Evolutionary conservation across 2,888 invertebrate species (phyloP), one percentile per base, ranked within the genome.

Genomic region (Nomada ruficornis): DNA sequence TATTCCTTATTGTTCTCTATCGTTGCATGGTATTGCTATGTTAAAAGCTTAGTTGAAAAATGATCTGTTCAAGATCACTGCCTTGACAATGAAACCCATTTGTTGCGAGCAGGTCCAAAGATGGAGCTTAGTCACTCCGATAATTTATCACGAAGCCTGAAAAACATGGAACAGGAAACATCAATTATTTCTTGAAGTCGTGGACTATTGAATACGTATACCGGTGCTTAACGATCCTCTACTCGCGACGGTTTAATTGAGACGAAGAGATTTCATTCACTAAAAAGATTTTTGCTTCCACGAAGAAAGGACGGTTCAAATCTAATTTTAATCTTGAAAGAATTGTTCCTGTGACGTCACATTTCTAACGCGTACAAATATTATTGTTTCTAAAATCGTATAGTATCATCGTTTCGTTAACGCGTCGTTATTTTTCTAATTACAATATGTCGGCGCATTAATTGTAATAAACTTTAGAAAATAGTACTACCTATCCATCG

Each of bases 31-130:
- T 57, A 42, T 15, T 52, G n/a, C 26, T 52, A 47, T 29, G 59
- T 18, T 23, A n/a, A 29, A 20, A 18, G 44, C n/a, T 60, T 44
- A 65, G n/a, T 74, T 78, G 78, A 78, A 63, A 74, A 74, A 78
- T 74, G 78, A 62, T 69, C 63, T 18, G 13, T 13, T 15, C 78
- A 68, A 78, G 78, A 74, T 68, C 68, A 26, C 26, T 20, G n/a
- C 57, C 78, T 74, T 74, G 78, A 74, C 78, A 78, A 63, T 74
- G 78, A 78, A 78, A 67, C 2, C 20, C 63, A 9, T 26, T 60
- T 57, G 78, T 68, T 44, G 26, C 13, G 50, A 50, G 50, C 50
- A 26, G 54, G 11, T n/a, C 23, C 26, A 47, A 78, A 78, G 68
- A 50, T 13, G 44, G 62, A 44, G 78, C 78, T 69, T 63, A 42